These are phyloP conservation scores for Paradisaea rubra DNA, from an alignment of 2,113 vertebrate genomes.

Conservation along the genomic window DNA sequence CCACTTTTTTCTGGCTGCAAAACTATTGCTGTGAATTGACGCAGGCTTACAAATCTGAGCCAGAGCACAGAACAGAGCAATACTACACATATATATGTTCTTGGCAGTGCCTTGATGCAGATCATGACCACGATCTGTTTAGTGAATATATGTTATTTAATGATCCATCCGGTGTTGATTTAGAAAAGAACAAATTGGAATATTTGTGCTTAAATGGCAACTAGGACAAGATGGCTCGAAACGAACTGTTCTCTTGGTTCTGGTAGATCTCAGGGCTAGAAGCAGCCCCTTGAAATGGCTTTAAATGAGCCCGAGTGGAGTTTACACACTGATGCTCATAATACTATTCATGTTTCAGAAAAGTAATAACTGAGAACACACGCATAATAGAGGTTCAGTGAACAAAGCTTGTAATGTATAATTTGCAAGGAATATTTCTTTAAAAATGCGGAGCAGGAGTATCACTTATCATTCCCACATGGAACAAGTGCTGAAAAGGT, in stretches of 20 bases:
- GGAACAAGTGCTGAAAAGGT: slow-evolving; percentile 68
- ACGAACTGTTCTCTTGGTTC: background rate
- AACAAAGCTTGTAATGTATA: slow-evolving; percentile 52
- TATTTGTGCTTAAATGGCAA: background rate
- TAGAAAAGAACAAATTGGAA: slow-evolving; percentile 16
- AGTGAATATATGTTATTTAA: slow-evolving; percentile 29
- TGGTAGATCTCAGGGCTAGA: background rate
- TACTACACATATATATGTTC: background rate
- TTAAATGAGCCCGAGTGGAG: background rate
- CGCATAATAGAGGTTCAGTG: slow-evolving; percentile 24
- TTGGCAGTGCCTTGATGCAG: slow-evolving; percentile 31
- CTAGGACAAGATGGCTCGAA: slow-evolving; percentile 16
- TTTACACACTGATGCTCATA: background rate
- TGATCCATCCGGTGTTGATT: slow-evolving; percentile 15
- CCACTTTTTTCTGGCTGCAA: slow-evolving; percentile 1
- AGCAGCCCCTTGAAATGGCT: background rate
- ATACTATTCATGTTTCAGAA: slow-evolving; percentile 21
- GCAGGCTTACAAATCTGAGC: slow-evolving; percentile 5
- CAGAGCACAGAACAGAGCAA: slow-evolving; percentile 25
- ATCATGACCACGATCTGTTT: background rate
- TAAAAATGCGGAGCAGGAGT: slow-evolving; percentile 56
- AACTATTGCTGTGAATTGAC: slow-evolving; percentile 18
- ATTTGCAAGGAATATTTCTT: slow-evolving; percentile 66
- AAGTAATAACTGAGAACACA: slow-evolving; percentile 20
- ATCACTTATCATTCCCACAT: slow-evolving; percentile 66